Base-by-base conservation (phyloP, 2,113 vertebrate genomes). In the Ifrita kowaldi region DNA sequence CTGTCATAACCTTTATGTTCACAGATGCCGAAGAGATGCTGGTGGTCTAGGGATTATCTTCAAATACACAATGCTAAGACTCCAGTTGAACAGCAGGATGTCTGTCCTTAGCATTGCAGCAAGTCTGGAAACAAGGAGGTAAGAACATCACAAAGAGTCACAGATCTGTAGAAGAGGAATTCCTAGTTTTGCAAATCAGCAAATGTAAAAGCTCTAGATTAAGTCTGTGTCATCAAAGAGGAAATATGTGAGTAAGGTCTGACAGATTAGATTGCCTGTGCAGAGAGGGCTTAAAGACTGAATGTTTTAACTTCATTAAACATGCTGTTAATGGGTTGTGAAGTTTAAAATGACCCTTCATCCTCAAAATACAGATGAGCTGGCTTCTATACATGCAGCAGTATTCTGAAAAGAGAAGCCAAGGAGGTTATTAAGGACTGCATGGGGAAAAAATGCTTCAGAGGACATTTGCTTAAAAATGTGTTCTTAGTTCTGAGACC, bases 21-120 rank as follows among this genome's bases (percentile, higher is more conserved):
- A 89, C 70, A 73, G 78, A 93, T 79, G 55, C 89, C 0, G 0
- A 73, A 95, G 93, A 95, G 42, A 91, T 65, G 60, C 32, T 87
- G 65, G 84, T 89, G 91, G 89, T 90, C 93, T 85, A 46, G 42
- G 42, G 94, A 89, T 96, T 96, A 95, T 93, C 93, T 91, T 96
- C 77, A 90, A 87, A 91, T 69, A 89, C 46, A 67, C 74, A 94
- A 57, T 50, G 57, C 74, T 73, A 69, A 89, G 73, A 68, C 73
- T 91, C 42, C 19, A 21, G 64, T 6, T 1, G 6, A 96, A 92
- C 83, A 95, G 86, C 64, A 67, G 64, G 94, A 64, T 2, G 7
- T 59, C 91, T 89, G 77, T 44, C 87, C 80, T 80, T 47, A 75
- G 71, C 1, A 3, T 42, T 56, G 75, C 65, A 79, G 79, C 59